Conservation (phyloP, 2,888 invertebrate genomes). For the Synanthedon vespiformis region DNA sequence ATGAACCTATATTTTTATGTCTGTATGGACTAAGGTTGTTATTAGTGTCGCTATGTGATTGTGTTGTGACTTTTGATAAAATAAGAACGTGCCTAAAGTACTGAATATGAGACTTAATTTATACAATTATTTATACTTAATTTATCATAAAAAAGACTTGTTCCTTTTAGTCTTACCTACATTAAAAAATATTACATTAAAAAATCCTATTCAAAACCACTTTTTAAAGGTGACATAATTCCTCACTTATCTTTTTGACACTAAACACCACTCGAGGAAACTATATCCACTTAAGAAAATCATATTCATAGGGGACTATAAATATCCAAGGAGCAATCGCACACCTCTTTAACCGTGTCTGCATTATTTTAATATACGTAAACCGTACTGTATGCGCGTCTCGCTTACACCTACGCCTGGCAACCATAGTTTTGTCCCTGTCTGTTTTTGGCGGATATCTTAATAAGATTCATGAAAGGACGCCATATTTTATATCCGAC, state of each 20-base stretch:
- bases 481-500: slow-evolving; percentile 84
- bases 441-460: slow-evolving; percentile 77
- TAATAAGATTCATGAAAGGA: slow-evolving; percentile 88
- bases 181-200: no score
- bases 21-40: no score
- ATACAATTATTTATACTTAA: no score
- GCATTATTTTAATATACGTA: slow-evolving; percentile 69
- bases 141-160: no score
- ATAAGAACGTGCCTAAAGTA: no score
- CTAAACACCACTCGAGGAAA: slow-evolving; percentile 41
- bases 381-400: slow-evolving; percentile 38
- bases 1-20: no score
- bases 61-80: no score
- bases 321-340: slow-evolving; percentile 45
- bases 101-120: no score
- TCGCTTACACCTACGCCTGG: slow-evolving; percentile 15
- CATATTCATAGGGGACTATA: slow-evolving; percentile 65
- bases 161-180: no score
- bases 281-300: slow-evolving; percentile 63
- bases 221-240: no score
- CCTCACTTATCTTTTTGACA: slow-evolving; percentile 19
- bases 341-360: slow-evolving; percentile 63
- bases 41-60: no score
- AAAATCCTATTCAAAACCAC: no score
- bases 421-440: slow-evolving; percentile 30